These are phyloP conservation scores for Plagodis dolabraria DNA, from an alignment of 2,888 invertebrate genomes.

Conservation along the genomic window DNA sequence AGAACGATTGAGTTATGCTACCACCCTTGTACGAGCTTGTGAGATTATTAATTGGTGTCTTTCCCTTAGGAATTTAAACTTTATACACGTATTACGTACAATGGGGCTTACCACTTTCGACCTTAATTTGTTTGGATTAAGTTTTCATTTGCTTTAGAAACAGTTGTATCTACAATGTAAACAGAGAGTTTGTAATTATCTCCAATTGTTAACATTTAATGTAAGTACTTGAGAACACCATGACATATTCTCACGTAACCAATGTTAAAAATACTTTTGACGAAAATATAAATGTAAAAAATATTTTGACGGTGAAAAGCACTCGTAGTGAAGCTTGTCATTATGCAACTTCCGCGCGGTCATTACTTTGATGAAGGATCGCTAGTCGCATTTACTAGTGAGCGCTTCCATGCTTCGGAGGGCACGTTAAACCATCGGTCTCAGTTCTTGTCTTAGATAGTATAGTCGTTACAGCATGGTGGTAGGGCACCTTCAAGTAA, in stretches of 20 bases:
- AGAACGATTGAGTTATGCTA: slow-evolving; percentile 39
- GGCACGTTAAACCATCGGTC: too few relatives aligned
- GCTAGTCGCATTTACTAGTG: too few relatives aligned
- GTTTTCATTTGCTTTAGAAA: slow-evolving; percentile 8
- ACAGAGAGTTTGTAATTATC: slow-evolving; percentile 7
- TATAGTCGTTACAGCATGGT: too few relatives aligned
- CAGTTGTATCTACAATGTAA: slow-evolving; percentile 6
- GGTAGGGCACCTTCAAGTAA: too few relatives aligned
- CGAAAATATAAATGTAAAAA: too few relatives aligned
- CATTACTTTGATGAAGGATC: too few relatives aligned
- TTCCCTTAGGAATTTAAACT: slow-evolving; percentile 27
- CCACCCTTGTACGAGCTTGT: slow-evolving; percentile 23
- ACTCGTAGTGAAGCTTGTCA: too few relatives aligned
- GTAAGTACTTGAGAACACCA: neutral
- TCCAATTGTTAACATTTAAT: slow-evolving; percentile 20
- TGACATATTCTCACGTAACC: neutral
- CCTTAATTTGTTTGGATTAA: slow-evolving; percentile 13
- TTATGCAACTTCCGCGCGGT: too few relatives aligned
- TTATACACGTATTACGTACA: slow-evolving; percentile 9
- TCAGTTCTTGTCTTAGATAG: too few relatives aligned
- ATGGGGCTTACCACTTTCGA: slow-evolving; percentile 9
- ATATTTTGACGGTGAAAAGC: too few relatives aligned
- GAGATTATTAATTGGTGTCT: slow-evolving; percentile 32
- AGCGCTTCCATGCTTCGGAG: too few relatives aligned
- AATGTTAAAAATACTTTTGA: too few relatives aligned